Evolutionary conservation across 2,797 vertebrate genomes (phyloP).

Genomic region (Coendou prehensilis): DNA sequence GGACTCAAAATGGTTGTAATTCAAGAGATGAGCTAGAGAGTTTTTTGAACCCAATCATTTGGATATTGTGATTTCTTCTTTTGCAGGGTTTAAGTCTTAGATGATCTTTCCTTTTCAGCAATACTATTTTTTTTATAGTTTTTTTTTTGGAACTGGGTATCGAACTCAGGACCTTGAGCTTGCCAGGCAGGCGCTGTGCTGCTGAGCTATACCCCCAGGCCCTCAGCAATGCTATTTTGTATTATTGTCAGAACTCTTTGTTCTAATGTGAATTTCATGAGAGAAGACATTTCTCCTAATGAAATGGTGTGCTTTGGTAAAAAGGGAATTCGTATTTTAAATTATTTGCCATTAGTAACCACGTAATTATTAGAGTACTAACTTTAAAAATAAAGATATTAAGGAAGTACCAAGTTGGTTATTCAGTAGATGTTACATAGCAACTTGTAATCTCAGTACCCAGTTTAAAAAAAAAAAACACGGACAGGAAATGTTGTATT

Average conservation of each 20-base stretch:
- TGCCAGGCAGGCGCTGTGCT: no score
- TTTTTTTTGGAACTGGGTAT: no score
- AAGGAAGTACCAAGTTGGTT: background rate
- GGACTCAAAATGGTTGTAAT: background rate
- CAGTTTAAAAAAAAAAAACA: background rate
- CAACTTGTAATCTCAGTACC: background rate
- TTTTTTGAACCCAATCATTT: slow-evolving; percentile 31
- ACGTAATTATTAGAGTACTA: background rate
- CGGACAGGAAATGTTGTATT: background rate
- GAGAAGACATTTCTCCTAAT: background rate
- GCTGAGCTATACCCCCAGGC: no score
- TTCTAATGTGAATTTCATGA: slow-evolving; percentile 41
- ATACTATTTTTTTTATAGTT: background rate
- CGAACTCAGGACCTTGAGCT: no score
- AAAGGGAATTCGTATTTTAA: slow-evolving; percentile 48
- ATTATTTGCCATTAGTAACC: background rate
- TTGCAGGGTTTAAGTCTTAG: background rate
- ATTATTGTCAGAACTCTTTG: slow-evolving; percentile 62
- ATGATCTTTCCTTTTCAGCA: slow-evolving; percentile 3
- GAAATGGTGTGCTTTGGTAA: slow-evolving; percentile 35
- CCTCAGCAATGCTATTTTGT: background rate
- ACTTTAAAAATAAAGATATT: slow-evolving; percentile 37
- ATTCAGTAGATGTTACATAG: background rate
- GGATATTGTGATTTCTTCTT: background rate
- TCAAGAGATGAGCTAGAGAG: slow-evolving; percentile 15